Conservation (phyloP, 1,140 invertebrate species). For the Ceratina calcarata region DNA sequence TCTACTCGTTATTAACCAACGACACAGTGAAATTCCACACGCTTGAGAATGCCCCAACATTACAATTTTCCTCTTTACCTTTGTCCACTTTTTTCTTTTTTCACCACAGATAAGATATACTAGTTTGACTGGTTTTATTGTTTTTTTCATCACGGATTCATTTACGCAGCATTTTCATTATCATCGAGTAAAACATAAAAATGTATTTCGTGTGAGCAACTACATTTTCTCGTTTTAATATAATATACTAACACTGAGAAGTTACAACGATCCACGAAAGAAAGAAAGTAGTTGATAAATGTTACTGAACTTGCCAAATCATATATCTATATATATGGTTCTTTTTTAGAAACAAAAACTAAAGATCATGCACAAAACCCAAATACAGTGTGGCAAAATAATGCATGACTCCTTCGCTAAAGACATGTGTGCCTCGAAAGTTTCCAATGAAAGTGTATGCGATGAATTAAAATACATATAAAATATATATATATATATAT, state of each 20-base stretch:
- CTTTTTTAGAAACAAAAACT: conserved; percentile 47
- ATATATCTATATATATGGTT: conserved; percentile 42
- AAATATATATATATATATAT: conserved; percentile 14
- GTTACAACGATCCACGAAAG: conserved; percentile 40
- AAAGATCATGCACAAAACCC: conserved; percentile 44
- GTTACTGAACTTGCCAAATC: conserved; percentile 31
- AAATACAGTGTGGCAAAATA: conserved; percentile 66
- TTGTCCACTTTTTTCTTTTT: conserved; percentile 18
- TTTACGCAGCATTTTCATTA: conserved; percentile 52
- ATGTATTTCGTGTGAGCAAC: conserved; percentile 38
- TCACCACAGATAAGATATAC: conserved; percentile 22
- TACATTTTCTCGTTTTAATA: conserved; percentile 34
- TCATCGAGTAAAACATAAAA: conserved; percentile 44
- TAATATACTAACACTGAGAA: conserved; percentile 39
- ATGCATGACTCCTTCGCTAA: conserved; percentile 39
- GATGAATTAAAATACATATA: conserved; percentile 12
- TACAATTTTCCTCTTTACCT: conserved; percentile 38
- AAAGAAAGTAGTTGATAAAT: conserved; percentile 46
- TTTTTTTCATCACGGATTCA: conserved; percentile 11
- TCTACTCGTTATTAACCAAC: conserved; percentile 34
- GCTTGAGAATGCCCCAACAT: conserved; percentile 46
- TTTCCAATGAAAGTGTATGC: conserved; percentile 3
- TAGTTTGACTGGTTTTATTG: background rate
- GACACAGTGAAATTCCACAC: conserved; percentile 8
- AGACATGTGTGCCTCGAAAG: conserved; percentile 4